A percentile compares a stretch with the other conserved stretches of the same genome.
These are phyloP conservation scores for Allacma fusca DNA, from an alignment of 2,888 invertebrate species.

Conservation along the genomic window DNA sequence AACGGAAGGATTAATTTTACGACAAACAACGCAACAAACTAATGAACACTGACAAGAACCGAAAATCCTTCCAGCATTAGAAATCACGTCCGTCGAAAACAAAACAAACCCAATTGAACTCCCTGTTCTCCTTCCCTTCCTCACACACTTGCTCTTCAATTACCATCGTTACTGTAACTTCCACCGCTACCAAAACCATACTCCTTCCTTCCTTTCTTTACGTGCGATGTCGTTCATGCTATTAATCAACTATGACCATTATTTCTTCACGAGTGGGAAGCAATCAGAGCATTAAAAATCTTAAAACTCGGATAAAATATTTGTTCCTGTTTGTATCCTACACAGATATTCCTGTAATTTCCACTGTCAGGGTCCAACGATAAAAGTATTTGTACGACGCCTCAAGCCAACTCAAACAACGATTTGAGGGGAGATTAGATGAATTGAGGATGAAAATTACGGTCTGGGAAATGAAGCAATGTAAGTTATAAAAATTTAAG, in stretches of 20 bases:
- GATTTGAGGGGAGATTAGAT: too few relatives aligned
- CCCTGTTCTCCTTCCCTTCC: too few relatives aligned
- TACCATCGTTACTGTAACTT: too few relatives aligned
- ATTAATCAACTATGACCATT: neutral
- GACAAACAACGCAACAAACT: conserved; percentile 23
- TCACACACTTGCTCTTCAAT: too few relatives aligned
- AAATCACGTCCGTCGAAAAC: conserved; percentile 9
- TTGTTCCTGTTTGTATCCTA: too few relatives aligned
- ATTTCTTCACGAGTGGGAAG: neutral
- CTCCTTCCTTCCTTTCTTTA: neutral
- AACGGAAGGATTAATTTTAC: conserved; percentile 21
- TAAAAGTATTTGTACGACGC: too few relatives aligned
- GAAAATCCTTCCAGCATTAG: neutral
- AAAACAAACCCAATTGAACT: conserved; percentile 1
- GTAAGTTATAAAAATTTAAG: neutral
- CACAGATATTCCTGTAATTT: too few relatives aligned
- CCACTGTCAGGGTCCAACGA: too few relatives aligned
- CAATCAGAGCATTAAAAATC: too few relatives aligned
- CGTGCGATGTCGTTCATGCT: neutral
- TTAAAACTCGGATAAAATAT: neutral
- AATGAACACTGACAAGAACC: conserved; percentile 16
- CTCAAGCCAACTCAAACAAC: too few relatives aligned
- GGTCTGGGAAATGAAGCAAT: neutral
- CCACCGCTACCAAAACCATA: neutral
- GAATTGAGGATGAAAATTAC: neutral